Conservation (phyloP, 1,140 invertebrate genomes). For the Rhizoglyphus robini region DNA sequence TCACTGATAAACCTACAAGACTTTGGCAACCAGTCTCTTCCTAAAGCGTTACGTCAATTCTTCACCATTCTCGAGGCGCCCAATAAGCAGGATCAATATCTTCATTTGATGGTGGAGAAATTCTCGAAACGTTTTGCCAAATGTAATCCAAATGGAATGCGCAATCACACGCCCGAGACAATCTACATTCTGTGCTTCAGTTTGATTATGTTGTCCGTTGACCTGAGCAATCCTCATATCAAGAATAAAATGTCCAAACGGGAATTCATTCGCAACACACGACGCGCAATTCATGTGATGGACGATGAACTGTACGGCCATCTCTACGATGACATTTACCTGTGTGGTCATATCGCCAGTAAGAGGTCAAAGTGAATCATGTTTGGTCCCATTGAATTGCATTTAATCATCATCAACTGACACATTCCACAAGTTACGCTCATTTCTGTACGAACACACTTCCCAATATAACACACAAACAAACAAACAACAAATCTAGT, state of each 20-base stretch:
- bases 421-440: too few relatives aligned
- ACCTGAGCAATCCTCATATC: constrained; percentile 40
- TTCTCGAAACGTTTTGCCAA: constrained; percentile 40
- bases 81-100: constrained; percentile 35
- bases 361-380: too few relatives aligned
- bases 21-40: constrained; percentile 40
- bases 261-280: constrained; percentile 43
- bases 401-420: too few relatives aligned
- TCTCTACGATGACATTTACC: constrained; percentile 43
- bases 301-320: constrained; percentile 41
- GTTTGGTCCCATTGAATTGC: neutral
- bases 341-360: constrained; percentile 40
- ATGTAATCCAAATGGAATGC: constrained; percentile 38
- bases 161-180: constrained; percentile 33
- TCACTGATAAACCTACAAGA: constrained; percentile 39
- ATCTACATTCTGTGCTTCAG: constrained; percentile 43
- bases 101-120: constrained; percentile 38
- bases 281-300: constrained; percentile 35
- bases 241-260: constrained; percentile 47
- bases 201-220: constrained; percentile 42
- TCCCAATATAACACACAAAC: too few relatives aligned
- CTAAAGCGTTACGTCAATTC: constrained; percentile 40
- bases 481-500: neutral
- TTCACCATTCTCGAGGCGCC: constrained; percentile 39
- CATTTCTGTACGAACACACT: too few relatives aligned